These are phyloP conservation scores for Cotesia vestalis DNA, from an alignment of 1,140 invertebrate genomes.

Conservation along the genomic window DNA sequence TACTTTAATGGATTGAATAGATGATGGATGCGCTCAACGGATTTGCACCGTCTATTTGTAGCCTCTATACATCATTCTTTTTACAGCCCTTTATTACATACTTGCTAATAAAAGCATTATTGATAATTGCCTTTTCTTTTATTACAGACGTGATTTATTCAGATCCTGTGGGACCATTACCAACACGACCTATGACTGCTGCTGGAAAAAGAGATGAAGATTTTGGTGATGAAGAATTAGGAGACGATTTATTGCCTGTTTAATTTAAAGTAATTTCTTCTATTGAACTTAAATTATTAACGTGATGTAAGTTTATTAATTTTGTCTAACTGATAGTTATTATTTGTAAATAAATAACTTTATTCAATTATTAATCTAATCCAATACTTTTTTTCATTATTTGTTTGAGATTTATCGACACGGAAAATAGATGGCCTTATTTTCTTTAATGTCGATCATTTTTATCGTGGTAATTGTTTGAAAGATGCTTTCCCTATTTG, in stretches of 20 bases:
- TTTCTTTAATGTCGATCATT: too few species aligned
- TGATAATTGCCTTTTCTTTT: constrained; percentile 3
- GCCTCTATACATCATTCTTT: constrained; percentile 40
- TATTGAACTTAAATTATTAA: too few species aligned
- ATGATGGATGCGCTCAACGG: constrained; percentile 55
- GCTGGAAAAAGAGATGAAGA: constrained; percentile 76
- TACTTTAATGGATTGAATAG: constrained; percentile 60
- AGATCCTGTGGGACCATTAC: constrained; percentile 80
- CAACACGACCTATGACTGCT: constrained; percentile 81
- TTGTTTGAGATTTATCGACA: too few species aligned
- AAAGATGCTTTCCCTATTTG: not conserved
- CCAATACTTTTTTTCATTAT: too few species aligned
- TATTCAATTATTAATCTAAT: too few species aligned
- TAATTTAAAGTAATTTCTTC: constrained; percentile 52
- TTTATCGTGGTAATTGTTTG: too few species aligned
- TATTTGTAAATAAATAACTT: too few species aligned
- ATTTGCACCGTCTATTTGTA: constrained; percentile 51
- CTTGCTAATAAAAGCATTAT: constrained; percentile 12
- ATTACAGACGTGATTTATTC: constrained; percentile 72
- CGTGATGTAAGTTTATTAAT: too few species aligned
- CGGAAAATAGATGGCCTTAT: too few species aligned
- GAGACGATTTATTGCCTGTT: constrained; percentile 83
- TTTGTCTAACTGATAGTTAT: too few species aligned
- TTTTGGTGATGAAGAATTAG: constrained; percentile 83
- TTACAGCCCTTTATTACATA: constrained; percentile 22